A percentile compares a stretch with the other conserved stretches of the same genome.
phyloP scores from a whole-genome alignment of 2,888 invertebrate genomes.

The Pocota personata region DNA sequence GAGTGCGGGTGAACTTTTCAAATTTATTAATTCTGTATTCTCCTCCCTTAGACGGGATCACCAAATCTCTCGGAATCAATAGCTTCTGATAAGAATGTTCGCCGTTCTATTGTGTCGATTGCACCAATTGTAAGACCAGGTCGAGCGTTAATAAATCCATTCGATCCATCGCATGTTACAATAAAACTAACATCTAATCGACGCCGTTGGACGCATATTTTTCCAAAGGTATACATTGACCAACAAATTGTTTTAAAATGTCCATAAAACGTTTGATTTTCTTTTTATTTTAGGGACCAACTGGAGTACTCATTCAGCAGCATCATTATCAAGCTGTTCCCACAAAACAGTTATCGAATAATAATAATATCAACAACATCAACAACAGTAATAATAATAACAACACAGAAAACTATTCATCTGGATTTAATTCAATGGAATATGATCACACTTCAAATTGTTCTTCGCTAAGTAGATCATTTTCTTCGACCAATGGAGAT shows the following conservation, averaged over 20 bases:
- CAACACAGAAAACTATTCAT: conserved; percentile 72
- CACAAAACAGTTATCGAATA: conserved; percentile 76
- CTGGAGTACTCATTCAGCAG: conserved; percentile 95
- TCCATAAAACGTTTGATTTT: conserved; percentile 17
- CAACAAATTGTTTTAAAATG: neutral
- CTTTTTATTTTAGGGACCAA: conserved; percentile 86
- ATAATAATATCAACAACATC: conserved; percentile 65
- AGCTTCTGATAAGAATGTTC: conserved; percentile 80
- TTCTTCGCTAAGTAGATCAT: conserved; percentile 78
- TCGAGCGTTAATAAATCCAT: conserved; percentile 96
- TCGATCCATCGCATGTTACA: conserved; percentile 98
- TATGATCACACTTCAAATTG: conserved; percentile 80
- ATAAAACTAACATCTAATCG: conserved; percentile 97
- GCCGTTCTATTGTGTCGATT: conserved; percentile 81
- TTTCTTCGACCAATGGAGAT: conserved; percentile 75
- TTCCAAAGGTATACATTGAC: conserved; percentile 88
- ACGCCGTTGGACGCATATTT: conserved; percentile 98
- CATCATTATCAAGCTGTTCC: conserved; percentile 96
- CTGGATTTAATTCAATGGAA: conserved; percentile 79
- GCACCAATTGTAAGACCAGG: conserved; percentile 88
- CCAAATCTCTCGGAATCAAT: conserved; percentile 81
- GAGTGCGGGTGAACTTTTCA: neutral
- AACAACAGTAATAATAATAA: conserved; percentile 75
- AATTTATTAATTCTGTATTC: neutral
- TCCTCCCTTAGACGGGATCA: conserved; percentile 77